Evolutionary conservation across 2,888 invertebrate species (phyloP).

Genomic region (Agriotes lineatus): DNA sequence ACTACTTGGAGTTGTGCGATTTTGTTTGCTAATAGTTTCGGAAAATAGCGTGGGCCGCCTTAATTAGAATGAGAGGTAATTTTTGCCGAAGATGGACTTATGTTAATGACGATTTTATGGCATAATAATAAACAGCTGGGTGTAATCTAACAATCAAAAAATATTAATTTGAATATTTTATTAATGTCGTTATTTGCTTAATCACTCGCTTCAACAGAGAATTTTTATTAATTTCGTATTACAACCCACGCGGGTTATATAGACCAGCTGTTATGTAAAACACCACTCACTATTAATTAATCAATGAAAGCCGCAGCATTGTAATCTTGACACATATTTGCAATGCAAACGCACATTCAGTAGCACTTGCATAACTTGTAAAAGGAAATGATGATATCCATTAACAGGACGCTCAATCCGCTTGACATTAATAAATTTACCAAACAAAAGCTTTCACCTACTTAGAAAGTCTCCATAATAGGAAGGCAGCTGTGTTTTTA

Average conservation of each 20-base stretch:
- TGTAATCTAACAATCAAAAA: too few relatives aligned
- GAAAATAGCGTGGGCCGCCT: too few relatives aligned
- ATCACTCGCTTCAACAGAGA: too few relatives aligned
- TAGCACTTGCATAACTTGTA: slow-evolving; percentile 25
- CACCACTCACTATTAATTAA: background rate
- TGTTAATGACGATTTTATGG: too few relatives aligned
- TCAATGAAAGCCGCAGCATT: background rate
- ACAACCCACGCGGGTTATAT: background rate
- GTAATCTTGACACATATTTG: background rate
- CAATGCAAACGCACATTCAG: slow-evolving; percentile 20
- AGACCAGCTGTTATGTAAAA: background rate
- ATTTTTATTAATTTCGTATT: background rate
- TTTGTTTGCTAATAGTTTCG: too few relatives aligned
- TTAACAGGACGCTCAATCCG: background rate
- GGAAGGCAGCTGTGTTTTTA: background rate
- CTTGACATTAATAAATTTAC: background rate
- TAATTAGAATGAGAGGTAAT: too few relatives aligned
- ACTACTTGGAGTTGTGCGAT: too few relatives aligned
- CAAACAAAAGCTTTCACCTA: background rate
- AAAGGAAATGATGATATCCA: slow-evolving; percentile 1
- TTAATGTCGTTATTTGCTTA: too few relatives aligned
- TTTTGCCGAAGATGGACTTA: too few relatives aligned
- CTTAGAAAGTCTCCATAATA: background rate
- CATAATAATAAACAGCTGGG: too few relatives aligned
- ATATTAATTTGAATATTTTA: too few relatives aligned